phyloP scores from a whole-genome alignment of 2,797 vertebrate species.

The Loris lydekkerianus region DNA sequence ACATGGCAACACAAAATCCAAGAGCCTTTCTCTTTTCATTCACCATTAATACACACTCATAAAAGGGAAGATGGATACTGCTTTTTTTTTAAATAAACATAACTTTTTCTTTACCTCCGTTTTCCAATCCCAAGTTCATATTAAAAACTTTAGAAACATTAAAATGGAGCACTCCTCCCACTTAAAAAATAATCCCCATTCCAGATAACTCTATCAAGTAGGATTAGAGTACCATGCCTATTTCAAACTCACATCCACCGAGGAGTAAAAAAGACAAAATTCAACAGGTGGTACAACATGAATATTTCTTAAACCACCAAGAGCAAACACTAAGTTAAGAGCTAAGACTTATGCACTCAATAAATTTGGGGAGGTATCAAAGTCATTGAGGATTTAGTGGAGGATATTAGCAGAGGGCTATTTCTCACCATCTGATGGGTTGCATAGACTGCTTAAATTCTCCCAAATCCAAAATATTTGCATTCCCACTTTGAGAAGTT shows the following conservation, averaged over 20 bases:
- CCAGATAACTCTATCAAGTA: slow-evolving; percentile 60
- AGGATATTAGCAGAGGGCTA: slow-evolving; percentile 2
- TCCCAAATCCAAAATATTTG: slow-evolving; percentile 67
- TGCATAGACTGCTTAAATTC: slow-evolving; percentile 77
- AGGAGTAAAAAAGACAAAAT: slow-evolving; percentile 48
- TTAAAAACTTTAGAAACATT: slow-evolving; percentile 69
- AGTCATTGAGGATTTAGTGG: slow-evolving; percentile 56
- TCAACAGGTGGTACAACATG: slow-evolving; percentile 59
- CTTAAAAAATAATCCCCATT: slow-evolving; percentile 72
- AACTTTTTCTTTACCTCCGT: slow-evolving; percentile 64
- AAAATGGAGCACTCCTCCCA: slow-evolving; percentile 63
- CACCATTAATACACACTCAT: slow-evolving; percentile 55
- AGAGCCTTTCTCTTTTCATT: slow-evolving; percentile 66
- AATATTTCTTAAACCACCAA: slow-evolving; percentile 68
- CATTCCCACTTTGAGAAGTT: slow-evolving; percentile 69
- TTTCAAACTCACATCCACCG: slow-evolving; percentile 69
- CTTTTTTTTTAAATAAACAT: slow-evolving; percentile 76
- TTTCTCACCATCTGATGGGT: slow-evolving; percentile 66
- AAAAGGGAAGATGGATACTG: slow-evolving; percentile 62
- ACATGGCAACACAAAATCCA: slow-evolving; percentile 62
- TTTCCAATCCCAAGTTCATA: slow-evolving; percentile 72
- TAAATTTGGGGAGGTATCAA: slow-evolving; percentile 36
- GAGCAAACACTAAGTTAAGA: slow-evolving; percentile 64
- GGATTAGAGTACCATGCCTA: slow-evolving; percentile 73
- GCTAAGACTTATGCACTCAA: slow-evolving; percentile 37